Percentiles rank a stretch among this genome's conserved stretches.
These are phyloP conservation scores for Anthoptus insignis DNA, from an alignment of 2,888 invertebrate genomes.

Conservation along the genomic window DNA sequence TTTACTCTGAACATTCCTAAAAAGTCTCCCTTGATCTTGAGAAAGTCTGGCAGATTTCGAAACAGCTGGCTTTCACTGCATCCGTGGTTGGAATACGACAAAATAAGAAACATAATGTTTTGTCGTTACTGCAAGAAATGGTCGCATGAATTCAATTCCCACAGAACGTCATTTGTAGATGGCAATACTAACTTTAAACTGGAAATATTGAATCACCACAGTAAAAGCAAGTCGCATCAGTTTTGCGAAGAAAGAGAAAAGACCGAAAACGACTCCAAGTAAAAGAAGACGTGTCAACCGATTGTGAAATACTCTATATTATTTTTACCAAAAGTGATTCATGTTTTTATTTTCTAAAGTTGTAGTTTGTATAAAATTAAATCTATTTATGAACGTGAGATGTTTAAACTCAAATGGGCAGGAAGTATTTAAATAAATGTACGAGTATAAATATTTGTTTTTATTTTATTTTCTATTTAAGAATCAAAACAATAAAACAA, in stretches of 20 bases:
- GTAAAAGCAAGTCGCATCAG: slow-evolving; percentile 92
- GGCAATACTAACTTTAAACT: slow-evolving; percentile 88
- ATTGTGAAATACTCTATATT: background rate
- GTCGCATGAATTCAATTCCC: slow-evolving; percentile 90
- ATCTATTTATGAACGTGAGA: background rate
- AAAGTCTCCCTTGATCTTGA: background rate
- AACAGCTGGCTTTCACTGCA: slow-evolving; percentile 90
- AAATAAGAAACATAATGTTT: slow-evolving; percentile 89
- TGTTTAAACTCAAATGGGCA: too few species aligned
- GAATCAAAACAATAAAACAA: too few species aligned
- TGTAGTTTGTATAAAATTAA: background rate
- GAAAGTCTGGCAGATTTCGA: slow-evolving; percentile 89
- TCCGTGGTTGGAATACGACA: slow-evolving; percentile 92
- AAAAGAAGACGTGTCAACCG: background rate
- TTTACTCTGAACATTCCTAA: too few species aligned
- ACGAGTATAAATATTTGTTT: too few species aligned
- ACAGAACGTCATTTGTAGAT: slow-evolving; percentile 93
- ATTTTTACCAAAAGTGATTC: background rate
- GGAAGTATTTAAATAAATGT: too few species aligned
- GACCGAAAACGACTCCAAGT: background rate
- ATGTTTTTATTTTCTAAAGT: background rate
- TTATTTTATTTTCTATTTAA: too few species aligned
- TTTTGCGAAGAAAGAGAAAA: slow-evolving; percentile 87
- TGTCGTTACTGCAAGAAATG: slow-evolving; percentile 92
- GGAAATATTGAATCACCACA: slow-evolving; percentile 93